Evolutionary conservation across 2,113 vertebrate species (phyloP).

Genomic region (Petromus typicus): DNA sequence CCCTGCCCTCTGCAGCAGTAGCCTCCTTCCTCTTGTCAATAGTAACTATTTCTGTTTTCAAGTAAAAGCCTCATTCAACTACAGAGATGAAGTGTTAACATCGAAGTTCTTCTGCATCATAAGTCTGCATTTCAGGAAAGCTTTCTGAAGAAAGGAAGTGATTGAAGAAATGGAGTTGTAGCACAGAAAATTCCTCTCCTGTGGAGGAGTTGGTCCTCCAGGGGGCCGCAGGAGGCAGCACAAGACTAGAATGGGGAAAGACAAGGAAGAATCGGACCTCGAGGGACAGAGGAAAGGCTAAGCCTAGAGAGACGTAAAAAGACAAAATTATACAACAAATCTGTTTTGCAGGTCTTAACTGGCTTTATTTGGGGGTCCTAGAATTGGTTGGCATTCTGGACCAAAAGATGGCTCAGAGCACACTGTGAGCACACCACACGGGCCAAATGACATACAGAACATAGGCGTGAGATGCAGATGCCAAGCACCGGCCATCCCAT

Average conservation of each 20-base stretch:
- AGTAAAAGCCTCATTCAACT: neutral
- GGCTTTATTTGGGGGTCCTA: neutral
- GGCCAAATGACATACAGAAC: neutral
- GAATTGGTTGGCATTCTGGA: no score
- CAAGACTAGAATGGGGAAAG: neutral
- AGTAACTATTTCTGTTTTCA: neutral
- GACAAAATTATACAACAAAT: neutral
- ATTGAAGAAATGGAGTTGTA: neutral
- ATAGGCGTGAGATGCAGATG: neutral
- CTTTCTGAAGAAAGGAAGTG: neutral
- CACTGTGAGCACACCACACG: neutral
- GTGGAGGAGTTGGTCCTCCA: neutral
- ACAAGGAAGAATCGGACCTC: neutral
- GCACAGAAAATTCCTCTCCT: neutral
- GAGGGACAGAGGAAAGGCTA: neutral
- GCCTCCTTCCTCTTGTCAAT: neutral
- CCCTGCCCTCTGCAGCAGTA: neutral
- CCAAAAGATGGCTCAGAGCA: neutral
- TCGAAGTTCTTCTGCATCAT: neutral
- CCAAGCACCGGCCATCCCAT: neutral
- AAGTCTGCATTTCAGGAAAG: neutral
- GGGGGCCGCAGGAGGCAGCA: slow-evolving; percentile 4
- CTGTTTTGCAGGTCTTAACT: neutral
- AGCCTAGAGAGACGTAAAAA: no score
- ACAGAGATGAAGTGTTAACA: neutral